Conservation (phyloP, 2,113 vertebrate genomes). For the Drymodes brunneopygia region DNA sequence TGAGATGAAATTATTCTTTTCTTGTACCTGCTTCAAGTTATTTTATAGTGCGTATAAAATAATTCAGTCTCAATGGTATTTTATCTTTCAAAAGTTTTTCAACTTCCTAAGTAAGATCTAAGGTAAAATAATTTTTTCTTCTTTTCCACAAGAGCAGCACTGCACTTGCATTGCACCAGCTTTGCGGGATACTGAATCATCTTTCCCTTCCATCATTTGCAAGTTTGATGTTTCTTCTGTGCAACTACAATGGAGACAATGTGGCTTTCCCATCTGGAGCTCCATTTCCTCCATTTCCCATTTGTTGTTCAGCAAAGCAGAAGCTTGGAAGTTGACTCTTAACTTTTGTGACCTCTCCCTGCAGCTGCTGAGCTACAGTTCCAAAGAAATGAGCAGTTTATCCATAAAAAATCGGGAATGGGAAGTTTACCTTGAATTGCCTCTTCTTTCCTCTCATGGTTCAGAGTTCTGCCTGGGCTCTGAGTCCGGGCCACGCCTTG, state of each 20-base stretch:
- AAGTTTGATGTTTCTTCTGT: background rate
- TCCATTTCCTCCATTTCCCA: background rate
- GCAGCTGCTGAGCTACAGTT: background rate
- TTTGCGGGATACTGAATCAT: background rate
- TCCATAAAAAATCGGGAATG: background rate
- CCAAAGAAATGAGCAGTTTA: background rate
- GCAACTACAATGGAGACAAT: background rate
- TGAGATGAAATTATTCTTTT: background rate
- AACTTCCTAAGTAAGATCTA: background rate
- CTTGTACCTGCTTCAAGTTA: background rate
- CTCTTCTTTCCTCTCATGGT: accelerated
- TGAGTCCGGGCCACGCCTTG: accelerated
- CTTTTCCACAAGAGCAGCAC: background rate
- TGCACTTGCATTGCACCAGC: background rate
- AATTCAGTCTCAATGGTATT: background rate
- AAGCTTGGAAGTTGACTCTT: background rate
- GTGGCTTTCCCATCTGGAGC: background rate
- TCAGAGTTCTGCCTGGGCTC: background rate
- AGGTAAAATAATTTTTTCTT: background rate
- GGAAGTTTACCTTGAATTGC: background rate
- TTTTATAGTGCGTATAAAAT: background rate
- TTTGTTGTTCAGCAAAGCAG: background rate
- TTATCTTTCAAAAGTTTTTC: background rate
- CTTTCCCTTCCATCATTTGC: background rate
- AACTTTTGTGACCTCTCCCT: background rate